phyloP scores from a whole-genome alignment of 1,140 invertebrate species.

The Papilio machaon region DNA sequence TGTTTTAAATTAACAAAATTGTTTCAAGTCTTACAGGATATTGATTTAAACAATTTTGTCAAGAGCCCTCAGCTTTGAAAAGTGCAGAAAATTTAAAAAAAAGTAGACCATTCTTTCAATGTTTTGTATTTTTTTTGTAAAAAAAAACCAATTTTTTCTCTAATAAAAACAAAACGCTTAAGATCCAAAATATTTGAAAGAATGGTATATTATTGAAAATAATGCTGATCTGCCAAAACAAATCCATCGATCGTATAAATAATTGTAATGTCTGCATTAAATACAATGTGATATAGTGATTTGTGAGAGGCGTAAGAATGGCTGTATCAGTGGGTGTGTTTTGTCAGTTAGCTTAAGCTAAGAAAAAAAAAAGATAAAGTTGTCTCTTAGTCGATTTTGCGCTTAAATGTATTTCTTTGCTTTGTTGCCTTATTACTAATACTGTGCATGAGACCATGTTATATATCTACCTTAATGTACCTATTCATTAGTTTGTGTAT shows the following conservation, averaged over 20 bases:
- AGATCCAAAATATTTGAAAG: conserved; percentile 47
- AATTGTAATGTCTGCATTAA: conserved; percentile 30
- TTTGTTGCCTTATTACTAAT: conserved; percentile 59
- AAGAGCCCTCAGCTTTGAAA: conserved; percentile 74
- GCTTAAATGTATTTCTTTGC: conserved; percentile 56
- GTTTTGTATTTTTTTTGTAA: conserved; percentile 43
- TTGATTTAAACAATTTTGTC: conserved; percentile 51
- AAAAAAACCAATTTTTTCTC: background rate
- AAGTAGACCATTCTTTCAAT: conserved; percentile 68
- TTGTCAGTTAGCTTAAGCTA: conserved; percentile 78
- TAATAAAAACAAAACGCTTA: background rate
- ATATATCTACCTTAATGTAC: conserved; percentile 62
- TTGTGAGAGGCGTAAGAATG: conserved; percentile 36
- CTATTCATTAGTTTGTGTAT: conserved; percentile 62
- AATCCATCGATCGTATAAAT: conserved; percentile 40
- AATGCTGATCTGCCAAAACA: conserved; percentile 77
- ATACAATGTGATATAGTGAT: conserved; percentile 36
- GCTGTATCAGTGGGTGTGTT: conserved; percentile 60
- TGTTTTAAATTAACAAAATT: conserved; percentile 18
- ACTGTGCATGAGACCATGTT: conserved; percentile 70
- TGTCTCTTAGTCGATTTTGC: conserved; percentile 58
- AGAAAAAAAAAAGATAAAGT: conserved; percentile 72
- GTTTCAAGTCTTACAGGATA: conserved; percentile 17
- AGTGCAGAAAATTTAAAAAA: conserved; percentile 79
- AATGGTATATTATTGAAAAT: conserved; percentile 56